Conservation (phyloP, 1,140 invertebrate genomes). For the Drosophila mayri region DNA sequence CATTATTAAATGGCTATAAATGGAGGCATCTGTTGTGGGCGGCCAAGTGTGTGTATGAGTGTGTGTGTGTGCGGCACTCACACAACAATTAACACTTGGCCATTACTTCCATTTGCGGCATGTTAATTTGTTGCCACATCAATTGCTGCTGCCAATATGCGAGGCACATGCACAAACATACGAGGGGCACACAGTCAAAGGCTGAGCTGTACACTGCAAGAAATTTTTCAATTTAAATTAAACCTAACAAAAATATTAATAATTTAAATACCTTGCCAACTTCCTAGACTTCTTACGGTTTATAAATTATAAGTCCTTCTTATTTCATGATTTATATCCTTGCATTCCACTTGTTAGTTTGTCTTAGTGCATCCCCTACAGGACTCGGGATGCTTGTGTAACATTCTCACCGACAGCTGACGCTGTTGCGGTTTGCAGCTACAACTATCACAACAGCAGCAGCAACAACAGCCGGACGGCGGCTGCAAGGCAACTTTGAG, state of each 20-base stretch:
- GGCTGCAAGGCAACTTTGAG: constrained; percentile 23
- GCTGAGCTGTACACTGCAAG: not conserved
- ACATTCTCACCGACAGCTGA: constrained; percentile 80
- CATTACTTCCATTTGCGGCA: constrained; percentile 83
- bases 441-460: constrained; percentile 72
- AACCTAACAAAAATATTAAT: not conserved
- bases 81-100: constrained; percentile 82
- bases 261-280: not conserved
- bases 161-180: constrained; percentile 56
- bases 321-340: not conserved
- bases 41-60: constrained; percentile 1
- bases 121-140: constrained; percentile 83
- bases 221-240: rapidly evolving
- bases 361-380: constrained; percentile 5
- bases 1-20: constrained; percentile 65
- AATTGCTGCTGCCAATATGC: constrained; percentile 80
- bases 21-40: constrained; percentile 14
- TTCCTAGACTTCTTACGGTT: not conserved
- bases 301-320: rapidly evolving
- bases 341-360: not conserved
- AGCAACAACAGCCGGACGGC: constrained; percentile 8
- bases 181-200: constrained; percentile 22
- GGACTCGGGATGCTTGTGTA: constrained; percentile 55
- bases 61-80: constrained; percentile 52
- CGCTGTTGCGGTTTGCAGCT: constrained; percentile 77